Base-by-base conservation (phyloP, 1,140 invertebrate genomes). In the Mamestra configurata region DNA sequence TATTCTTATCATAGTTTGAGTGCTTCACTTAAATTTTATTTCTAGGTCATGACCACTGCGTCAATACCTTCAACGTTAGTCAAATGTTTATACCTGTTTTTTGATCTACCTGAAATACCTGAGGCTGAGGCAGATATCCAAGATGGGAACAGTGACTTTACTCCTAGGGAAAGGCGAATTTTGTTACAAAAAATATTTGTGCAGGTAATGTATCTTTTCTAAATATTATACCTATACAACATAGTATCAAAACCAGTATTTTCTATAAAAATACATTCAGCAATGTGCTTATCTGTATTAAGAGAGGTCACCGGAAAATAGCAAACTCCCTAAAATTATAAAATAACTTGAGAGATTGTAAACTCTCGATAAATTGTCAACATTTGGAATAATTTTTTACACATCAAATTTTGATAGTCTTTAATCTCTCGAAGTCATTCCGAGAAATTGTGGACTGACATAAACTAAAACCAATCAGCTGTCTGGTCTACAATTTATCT, bases 81-180 rank as follows among this genome's bases (percentile, higher is more conserved):
- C 5, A 99, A 99, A 96, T 99, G 99, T 96, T 96, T 99, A 40
- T 99, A 99, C 93, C 95, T 99, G 79, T 99, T 99, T 95, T 99
- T 99, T 95, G 99, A 99, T 96, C 95, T 99, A 59, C 99, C 99
- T 51, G 97, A 97, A 95, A 97, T 98, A 95, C 98, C 98, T 72
- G 97, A 98, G 88, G 96, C 97, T 43, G 97, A 97, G 88, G 96
- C 97, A 49, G 96, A 98, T 89, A 94, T 96, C 70, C 97, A 98
- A 86, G 96, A 96, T 92, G 93, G 96, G 55, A 96, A 96, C 81
- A 98, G 97, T 93, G 98, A 99, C 92, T 99, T 99, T 93, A 98
- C 98, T 82, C 97, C 98, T 6, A 96, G 97, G 84, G 99, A 99
- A 95, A 97, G 98, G 79, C 96, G 99, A 85, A 98, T 99, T 85